These are phyloP conservation scores for Epicauta chinensis DNA, from an alignment of 1,140 invertebrate species.

Conservation along the genomic window DNA sequence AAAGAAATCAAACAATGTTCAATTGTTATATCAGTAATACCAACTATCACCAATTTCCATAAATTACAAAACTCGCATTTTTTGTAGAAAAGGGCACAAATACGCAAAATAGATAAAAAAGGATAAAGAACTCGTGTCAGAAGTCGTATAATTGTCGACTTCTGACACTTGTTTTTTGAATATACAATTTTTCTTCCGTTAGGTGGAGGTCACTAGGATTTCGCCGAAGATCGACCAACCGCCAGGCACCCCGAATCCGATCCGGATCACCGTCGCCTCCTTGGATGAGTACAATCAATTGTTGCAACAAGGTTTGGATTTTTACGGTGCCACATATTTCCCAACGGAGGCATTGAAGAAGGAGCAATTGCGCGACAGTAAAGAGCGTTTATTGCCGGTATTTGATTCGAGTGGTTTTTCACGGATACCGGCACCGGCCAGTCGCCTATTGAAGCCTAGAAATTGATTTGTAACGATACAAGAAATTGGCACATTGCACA, in stretches of 20 bases:
- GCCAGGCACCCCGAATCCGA: constrained; percentile 48
- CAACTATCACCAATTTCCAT: no score
- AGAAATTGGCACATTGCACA: not conserved
- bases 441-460: constrained; percentile 67
- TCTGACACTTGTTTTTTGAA: no score
- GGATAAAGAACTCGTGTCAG: no score
- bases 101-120: no score
- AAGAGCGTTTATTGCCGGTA: constrained; percentile 69
- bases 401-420: constrained; percentile 75
- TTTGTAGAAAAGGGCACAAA: no score
- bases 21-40: no score
- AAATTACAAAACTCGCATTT: no score
- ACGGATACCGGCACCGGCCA: constrained; percentile 70
- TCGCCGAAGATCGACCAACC: constrained; percentile 46
- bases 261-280: constrained; percentile 70
- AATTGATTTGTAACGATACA: not conserved
- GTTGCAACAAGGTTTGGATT: constrained; percentile 74
- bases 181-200: not conserved
- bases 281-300: constrained; percentile 74
- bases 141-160: no score
- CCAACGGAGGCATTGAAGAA: constrained; percentile 66
- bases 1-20: no score
- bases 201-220: constrained; percentile 46
- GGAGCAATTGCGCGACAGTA: constrained; percentile 54
- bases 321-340: constrained; percentile 80